Evolutionary conservation across 2,797 vertebrate species (phyloP), one percentile per base, ranked within the genome.

Genomic region (Eutrigla gurnardus): DNA sequence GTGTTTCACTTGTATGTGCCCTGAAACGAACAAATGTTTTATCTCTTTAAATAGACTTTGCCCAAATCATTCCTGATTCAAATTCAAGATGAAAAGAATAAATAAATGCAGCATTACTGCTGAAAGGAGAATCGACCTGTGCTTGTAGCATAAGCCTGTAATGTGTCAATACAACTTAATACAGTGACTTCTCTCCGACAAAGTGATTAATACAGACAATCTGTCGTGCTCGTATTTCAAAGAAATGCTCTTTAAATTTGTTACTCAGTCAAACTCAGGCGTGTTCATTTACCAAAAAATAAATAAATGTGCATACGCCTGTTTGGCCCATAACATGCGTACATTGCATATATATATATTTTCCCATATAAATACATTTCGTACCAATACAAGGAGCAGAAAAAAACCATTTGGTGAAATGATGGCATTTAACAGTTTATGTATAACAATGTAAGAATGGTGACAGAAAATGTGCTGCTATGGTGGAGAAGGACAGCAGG

Each of bases 301-400:
- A 49, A 39, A 85, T 40, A 62, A 67, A 72, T 69, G 57, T 73
- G 62, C 80, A 52, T 78, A 57, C 82, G 80, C 74, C 77, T 75
- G 72, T 88, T 90, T 81, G 91, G 83, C 84, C 78, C 74, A 73
- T 77, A 78, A 85, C 94, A 95, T 96, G 94, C 94, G 64, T 94
- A 92, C 88, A 94, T 92, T 93, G 88, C 90, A 88, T 90, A 93
- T 91, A 88, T 90, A 93, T 91, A 93, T 88, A 92, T 85, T 83
- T 84, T 86, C 72, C 82, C 70, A 86, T 92, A 90, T 91, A 93
- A 93, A 93, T 93, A 91, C 85, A 88, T 91, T 82, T 84, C 57
- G 86, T 91, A 88, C 65, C 60, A 81, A 73, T 82, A 88, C 73
- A 89, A 77, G 77, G 63, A 86, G 82, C 53, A 4, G 58, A 68